These are phyloP conservation scores for Hemiscyllium ocellatum DNA, from an alignment of 2,113 vertebrate species.

Conservation along the genomic window DNA sequence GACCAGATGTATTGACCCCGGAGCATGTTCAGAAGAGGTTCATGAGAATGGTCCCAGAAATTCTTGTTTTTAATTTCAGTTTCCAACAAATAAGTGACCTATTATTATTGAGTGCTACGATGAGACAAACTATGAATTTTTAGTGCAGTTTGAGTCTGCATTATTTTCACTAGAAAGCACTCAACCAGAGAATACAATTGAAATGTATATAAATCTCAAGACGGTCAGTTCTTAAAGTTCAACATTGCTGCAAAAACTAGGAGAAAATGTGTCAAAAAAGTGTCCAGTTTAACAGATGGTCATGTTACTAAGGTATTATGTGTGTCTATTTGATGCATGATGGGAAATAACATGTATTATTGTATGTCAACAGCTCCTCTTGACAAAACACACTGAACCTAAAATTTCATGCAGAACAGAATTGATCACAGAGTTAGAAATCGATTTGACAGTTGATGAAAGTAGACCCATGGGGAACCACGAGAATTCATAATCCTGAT, in stretches of 20 bases:
- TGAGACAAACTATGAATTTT: background rate
- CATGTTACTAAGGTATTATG: background rate
- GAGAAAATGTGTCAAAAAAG: background rate
- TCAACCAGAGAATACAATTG: background rate
- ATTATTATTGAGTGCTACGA: background rate
- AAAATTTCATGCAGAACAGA: background rate
- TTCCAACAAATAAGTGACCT: background rate
- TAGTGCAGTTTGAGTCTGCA: background rate
- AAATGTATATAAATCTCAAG: background rate
- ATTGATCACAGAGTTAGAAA: background rate
- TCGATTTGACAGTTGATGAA: constrained; percentile 15
- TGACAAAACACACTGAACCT: background rate
- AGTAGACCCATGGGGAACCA: background rate
- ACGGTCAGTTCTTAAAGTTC: background rate
- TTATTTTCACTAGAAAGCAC: background rate
- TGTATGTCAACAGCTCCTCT: background rate
- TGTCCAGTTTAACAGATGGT: background rate
- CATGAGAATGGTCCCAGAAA: background rate
- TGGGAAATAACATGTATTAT: background rate
- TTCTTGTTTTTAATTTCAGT: background rate
- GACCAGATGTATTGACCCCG: no score
- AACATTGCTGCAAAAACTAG: background rate
- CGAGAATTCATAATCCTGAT: background rate
- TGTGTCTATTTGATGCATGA: background rate
- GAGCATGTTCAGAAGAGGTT: no score